Base-by-base conservation (phyloP, 2,797 vertebrate genomes). In the Aphelocoma californica region DNA sequence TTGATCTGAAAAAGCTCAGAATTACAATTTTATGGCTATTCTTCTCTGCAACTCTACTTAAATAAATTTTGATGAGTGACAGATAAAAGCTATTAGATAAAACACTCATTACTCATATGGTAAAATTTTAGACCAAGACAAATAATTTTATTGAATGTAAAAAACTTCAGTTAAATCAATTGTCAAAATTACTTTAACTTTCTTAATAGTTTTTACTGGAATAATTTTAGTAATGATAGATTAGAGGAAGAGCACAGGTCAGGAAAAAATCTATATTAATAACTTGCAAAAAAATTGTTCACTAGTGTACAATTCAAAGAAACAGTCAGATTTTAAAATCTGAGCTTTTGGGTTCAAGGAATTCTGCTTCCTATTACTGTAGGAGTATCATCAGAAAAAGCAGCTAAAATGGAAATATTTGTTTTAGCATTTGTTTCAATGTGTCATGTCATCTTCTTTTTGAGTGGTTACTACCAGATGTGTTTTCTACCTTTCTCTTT, bases 341-440 rank as follows among this genome's bases (percentile, higher is more conserved):
- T 53, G 23, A 60, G 3, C 10, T 61, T 67, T n/a, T 72, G 34
- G 6, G 1, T 83, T 26, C 1, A 28, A 79, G 29, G 29, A 69
- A 50, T 73, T 86, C 44, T 61, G 9, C 8, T 86, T 19, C 9
- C 2, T 26, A 4, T 31, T 45, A 31, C 5, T 14, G 5, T 14
- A 58, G 14, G 6, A 47, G 3, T 25, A 57, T 65, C 9, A 34
- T 1, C 14, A 9, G 4, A 25, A 34, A 78, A 73, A 18, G 0
- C 6, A 86, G 11, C 2, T 56, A 50, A 84, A 91, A 85, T 7
- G 6, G 29, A 56, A 91, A 61, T 31, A 75, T 0, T 18, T 74
- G 1, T 18, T 79, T 87, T 40, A 18, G 17, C 11, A 38, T 14
- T 21, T 57, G 8, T 42, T 72, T 69, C 3, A 4, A 14, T 17